A percentile compares a stretch with the other conserved stretches of the same genome.
These are phyloP conservation scores for Caradrina kadenii DNA, from an alignment of 2,888 invertebrate species.

Conservation along the genomic window DNA sequence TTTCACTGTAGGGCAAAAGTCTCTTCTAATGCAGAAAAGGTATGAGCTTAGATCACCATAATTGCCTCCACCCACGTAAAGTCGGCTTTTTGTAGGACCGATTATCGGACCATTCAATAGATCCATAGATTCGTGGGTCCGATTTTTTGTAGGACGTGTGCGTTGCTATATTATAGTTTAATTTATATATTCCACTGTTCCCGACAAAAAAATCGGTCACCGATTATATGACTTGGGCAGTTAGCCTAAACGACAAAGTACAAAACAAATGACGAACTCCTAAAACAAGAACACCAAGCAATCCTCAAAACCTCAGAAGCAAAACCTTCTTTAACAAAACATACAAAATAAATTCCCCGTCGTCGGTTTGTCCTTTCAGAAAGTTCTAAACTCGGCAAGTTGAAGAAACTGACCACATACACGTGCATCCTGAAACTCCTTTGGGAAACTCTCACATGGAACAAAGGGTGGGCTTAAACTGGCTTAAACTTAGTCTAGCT, in stretches of 20 bases:
- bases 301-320: conserved; percentile 36
- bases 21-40: too few relatives aligned
- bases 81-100: too few relatives aligned
- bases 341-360: conserved; percentile 58
- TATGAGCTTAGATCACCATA: too few relatives aligned
- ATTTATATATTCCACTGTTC: too few relatives aligned
- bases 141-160: too few relatives aligned
- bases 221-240: too few relatives aligned
- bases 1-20: too few relatives aligned
- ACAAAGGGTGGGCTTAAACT: conserved; percentile 68
- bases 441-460: conserved; percentile 61
- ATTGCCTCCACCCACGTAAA: too few relatives aligned
- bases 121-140: too few relatives aligned
- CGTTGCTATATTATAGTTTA: too few relatives aligned
- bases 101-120: too few relatives aligned
- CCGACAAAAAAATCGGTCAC: too few relatives aligned
- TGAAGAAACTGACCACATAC: conserved; percentile 67
- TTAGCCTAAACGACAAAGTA: not conserved
- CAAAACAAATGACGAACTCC: conserved; percentile 29
- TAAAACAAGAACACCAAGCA: conserved; percentile 23
- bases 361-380: conserved; percentile 56
- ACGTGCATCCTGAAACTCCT: conserved; percentile 66
- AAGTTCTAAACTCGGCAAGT: conserved; percentile 58
- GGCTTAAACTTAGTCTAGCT: conserved; percentile 64
- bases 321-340: conserved; percentile 54